Percentiles rank a stretch among this genome's conserved stretches.
Conservation (phyloP, 2,888 invertebrate genomes). For the Dryomyza anilis region DNA sequence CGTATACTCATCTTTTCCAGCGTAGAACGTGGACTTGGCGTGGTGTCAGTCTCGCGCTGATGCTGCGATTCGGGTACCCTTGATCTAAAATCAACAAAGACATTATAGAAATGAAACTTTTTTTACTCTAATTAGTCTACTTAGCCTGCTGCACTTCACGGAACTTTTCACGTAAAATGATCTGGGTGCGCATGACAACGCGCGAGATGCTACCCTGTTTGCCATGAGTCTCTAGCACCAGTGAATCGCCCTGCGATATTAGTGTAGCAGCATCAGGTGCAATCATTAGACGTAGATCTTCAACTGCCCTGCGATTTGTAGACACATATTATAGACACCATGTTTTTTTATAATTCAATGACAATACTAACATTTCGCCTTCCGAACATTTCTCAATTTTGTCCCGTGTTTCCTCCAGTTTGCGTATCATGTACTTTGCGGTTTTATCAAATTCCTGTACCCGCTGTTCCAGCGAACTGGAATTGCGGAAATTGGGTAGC, state of each 20-base stretch:
- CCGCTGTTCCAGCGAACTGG: slow-evolving; percentile 53
- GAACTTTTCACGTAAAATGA: slow-evolving; percentile 58
- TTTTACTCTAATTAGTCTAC: slow-evolving; percentile 48
- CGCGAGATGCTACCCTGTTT: slow-evolving; percentile 57
- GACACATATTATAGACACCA: neutral
- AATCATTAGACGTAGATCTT: slow-evolving; percentile 61
- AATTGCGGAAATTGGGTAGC: slow-evolving; percentile 36
- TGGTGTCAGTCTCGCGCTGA: slow-evolving; percentile 12
- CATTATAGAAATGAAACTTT: neutral
- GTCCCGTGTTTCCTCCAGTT: slow-evolving; percentile 54
- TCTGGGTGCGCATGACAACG: slow-evolving; percentile 58
- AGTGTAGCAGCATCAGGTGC: slow-evolving; percentile 79
- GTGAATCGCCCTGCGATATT: slow-evolving; percentile 77
- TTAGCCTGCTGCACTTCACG: slow-evolving; percentile 59
- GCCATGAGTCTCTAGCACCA: slow-evolving; percentile 72
- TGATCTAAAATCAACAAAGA: neutral
- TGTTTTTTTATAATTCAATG: too few relatives aligned
- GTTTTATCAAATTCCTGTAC: slow-evolving; percentile 59
- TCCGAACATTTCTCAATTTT: slow-evolving; percentile 55
- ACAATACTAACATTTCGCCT: slow-evolving; percentile 50
- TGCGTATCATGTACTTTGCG: slow-evolving; percentile 59
- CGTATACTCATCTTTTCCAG: slow-evolving; percentile 45
- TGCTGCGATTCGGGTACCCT: slow-evolving; percentile 37
- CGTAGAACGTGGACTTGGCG: slow-evolving; percentile 38
- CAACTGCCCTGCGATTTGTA: slow-evolving; percentile 45